Evolutionary conservation across 2,888 invertebrate species (phyloP).

Genomic region (Maniola hyperantus): DNA sequence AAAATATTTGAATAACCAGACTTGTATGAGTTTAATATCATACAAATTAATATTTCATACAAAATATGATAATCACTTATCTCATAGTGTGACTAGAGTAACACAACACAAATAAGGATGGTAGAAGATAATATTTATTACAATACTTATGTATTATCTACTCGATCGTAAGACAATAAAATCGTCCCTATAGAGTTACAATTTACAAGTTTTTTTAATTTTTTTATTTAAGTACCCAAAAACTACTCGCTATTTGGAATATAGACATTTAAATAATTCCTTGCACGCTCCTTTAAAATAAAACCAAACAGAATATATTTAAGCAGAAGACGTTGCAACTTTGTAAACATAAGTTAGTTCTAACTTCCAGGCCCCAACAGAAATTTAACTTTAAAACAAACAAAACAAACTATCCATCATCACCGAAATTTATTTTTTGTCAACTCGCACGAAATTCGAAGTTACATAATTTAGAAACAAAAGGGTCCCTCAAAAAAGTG

Average conservation of each 20-base stretch:
- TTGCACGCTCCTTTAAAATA: background rate
- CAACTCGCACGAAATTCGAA: slow-evolving; percentile 56
- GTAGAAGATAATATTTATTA: too few relatives aligned
- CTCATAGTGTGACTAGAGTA: too few relatives aligned
- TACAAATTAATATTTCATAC: too few relatives aligned
- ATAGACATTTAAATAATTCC: background rate
- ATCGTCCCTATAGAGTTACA: too few relatives aligned
- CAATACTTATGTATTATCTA: too few relatives aligned
- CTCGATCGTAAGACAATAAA: too few relatives aligned
- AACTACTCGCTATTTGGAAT: background rate
- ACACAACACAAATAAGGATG: too few relatives aligned
- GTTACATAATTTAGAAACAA: slow-evolving; percentile 78
- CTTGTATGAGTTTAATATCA: too few relatives aligned
- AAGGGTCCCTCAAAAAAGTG: slow-evolving; percentile 69
- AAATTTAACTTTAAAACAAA: slow-evolving; percentile 28
- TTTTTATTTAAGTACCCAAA: background rate
- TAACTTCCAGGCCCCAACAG: background rate
- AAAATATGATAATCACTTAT: too few relatives aligned
- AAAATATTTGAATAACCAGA: too few relatives aligned
- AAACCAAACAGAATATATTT: background rate
- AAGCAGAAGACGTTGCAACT: background rate
- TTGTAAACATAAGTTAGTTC: slow-evolving; percentile 1
- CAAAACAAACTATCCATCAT: slow-evolving; percentile 64
- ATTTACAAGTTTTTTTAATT: background rate
- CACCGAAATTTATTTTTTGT: slow-evolving; percentile 55